Base-by-base conservation (phyloP, 1,140 invertebrate genomes). In the Schlechtendalia chinensis region DNA sequence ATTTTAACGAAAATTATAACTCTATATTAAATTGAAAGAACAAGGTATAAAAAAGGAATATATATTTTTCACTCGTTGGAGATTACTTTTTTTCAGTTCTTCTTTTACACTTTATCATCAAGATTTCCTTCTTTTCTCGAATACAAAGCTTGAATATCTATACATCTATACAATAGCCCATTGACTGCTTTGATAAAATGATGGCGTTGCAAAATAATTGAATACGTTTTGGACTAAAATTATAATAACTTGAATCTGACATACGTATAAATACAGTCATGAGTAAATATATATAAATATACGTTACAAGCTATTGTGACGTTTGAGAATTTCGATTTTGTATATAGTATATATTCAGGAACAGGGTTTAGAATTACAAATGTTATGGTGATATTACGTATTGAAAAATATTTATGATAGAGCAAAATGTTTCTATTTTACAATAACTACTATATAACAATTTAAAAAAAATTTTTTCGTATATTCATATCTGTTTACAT, bases 141-240 rank as follows among this genome's bases (percentile, higher is more conserved):
- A 5, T 19, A 29, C 27, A 61, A 14, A 14, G 27, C 59, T 61
- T 61, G 59, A 61, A 61, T 19, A 5, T 27, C 24, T 29, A 16
- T 3, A 59, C 19, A 39, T 39, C 32, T 39, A 39, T 39, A 39
- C 16, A 29, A 61, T 27, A 5, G 27, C 59, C 24, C 59, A 61
- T 61, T 61, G 59, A 61, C 27, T 61, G 11, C 27, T 29, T 16
- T 29, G 27, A 61, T 29, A 61, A 29, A 61, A 27, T 29, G 10
- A 29, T 24, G 59, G 59, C 59, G 59, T 61, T 61, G 59, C 16
- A 29, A 17, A 61, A 27, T 61, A 61, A 61, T 61, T 27, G 24
- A 61, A 14, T 2, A 19, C 24, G 16, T 61, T 29, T 61, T 29
- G 24, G 27, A 61, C 59, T 27, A 61, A 27, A 61, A 27, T 61